A percentile compares a stretch with the other conserved stretches of the same genome.
phyloP scores from a whole-genome alignment of 1,140 invertebrate species.

The Procambarus virginalis region DNA sequence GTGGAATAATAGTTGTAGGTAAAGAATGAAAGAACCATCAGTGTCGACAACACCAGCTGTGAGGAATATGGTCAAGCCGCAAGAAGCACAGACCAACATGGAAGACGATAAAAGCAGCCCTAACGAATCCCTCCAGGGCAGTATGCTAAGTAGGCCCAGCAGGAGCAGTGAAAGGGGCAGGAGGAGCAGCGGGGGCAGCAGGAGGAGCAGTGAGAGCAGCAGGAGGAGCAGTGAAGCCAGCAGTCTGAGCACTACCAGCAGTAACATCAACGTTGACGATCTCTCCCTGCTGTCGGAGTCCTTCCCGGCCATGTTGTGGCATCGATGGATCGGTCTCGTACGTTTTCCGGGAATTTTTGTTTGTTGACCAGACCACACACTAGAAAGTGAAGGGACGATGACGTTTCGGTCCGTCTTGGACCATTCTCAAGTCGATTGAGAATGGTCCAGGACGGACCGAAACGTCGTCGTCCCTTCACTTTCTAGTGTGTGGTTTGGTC shows the following conservation, averaged over 20 bases:
- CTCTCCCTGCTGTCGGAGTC: slow-evolving; percentile 47
- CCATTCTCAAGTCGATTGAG: too few relatives aligned
- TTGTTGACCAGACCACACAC: too few relatives aligned
- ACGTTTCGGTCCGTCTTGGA: too few relatives aligned
- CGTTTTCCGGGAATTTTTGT: background rate
- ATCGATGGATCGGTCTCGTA: slow-evolving; percentile 59
- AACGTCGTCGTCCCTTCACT: too few relatives aligned
- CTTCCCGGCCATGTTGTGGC: slow-evolving; percentile 54
- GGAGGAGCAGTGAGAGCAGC: slow-evolving; percentile 30
- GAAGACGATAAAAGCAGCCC: slow-evolving; percentile 18
- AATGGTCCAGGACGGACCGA: too few relatives aligned
- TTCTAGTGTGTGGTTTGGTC: too few relatives aligned
- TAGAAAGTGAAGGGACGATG: too few relatives aligned
- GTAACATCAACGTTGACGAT: slow-evolving; percentile 58
- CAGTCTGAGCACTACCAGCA: slow-evolving; percentile 34
- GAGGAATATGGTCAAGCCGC: background rate
- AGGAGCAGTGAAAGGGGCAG: background rate
- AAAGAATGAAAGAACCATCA: background rate
- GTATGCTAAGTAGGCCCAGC: slow-evolving; percentile 1
- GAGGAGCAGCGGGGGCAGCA: background rate
- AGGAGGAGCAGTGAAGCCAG: slow-evolving; percentile 32
- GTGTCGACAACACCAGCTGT: background rate
- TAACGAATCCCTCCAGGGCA: slow-evolving; percentile 15
- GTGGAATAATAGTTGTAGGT: too few relatives aligned
- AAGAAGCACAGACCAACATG: background rate